A percentile compares a stretch with the other conserved stretches of the same genome.
phyloP scores from a whole-genome alignment of 2,113 vertebrate species.

The Paracyprichromis sp. region DNA sequence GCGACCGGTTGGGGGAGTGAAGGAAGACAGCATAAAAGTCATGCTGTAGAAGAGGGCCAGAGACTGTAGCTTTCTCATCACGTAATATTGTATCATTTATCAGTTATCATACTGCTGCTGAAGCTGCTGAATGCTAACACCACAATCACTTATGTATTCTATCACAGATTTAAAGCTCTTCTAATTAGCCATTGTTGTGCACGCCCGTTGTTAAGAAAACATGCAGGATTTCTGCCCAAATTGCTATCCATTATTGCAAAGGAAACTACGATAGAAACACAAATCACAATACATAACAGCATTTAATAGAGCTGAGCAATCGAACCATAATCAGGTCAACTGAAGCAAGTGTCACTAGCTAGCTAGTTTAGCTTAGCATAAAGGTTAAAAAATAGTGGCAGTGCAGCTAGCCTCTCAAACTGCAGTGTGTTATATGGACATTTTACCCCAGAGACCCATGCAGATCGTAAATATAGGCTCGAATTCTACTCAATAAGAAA shows the following conservation, averaged over 20 bases:
- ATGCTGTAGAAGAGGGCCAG: neutral
- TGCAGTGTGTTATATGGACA: neutral
- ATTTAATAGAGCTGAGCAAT: neutral
- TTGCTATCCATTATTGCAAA: neutral
- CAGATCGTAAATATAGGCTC: neutral
- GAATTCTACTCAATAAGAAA: neutral
- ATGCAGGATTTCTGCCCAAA: neutral
- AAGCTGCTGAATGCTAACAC: neutral
- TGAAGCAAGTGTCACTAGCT: neutral
- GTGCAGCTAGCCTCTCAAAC: neutral
- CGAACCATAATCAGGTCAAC: neutral
- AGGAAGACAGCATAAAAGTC: neutral
- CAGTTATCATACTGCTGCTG: neutral
- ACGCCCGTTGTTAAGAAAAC: neutral
- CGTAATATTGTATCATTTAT: neutral
- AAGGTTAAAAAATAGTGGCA: neutral
- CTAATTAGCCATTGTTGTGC: neutral
- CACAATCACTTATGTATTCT: neutral
- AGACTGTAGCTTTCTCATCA: neutral
- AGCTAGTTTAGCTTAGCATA: neutral
- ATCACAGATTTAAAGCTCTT: neutral
- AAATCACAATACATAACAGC: neutral
- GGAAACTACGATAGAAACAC: neutral
- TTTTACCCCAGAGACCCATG: neutral
- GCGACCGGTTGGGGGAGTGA: rapidly evolving